Conservation (phyloP, 2,888 invertebrate species). For the Pomacea canaliculata region DNA sequence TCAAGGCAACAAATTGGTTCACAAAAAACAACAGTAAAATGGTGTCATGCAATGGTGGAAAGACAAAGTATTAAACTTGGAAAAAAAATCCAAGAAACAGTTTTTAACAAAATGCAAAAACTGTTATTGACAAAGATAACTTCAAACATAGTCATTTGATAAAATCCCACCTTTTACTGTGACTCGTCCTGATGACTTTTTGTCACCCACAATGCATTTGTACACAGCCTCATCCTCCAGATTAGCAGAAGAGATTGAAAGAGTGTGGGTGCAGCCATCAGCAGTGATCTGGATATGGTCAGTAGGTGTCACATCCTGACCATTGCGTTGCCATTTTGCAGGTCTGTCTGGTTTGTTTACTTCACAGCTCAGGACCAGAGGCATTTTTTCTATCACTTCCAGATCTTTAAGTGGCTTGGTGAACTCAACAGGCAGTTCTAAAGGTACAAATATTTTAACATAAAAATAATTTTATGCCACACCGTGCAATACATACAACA, state of each 20-base stretch:
- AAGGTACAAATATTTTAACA: not conserved
- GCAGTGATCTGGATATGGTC: constrained; percentile 41
- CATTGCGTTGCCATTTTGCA: constrained; percentile 57
- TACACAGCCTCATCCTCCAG: constrained; percentile 63
- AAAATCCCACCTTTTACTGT: constrained; percentile 56
- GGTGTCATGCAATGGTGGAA: too few species aligned
- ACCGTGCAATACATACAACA: too few species aligned
- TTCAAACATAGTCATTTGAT: too few species aligned
- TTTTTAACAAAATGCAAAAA: too few species aligned
- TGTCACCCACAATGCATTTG: constrained; percentile 47
- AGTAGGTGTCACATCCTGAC: constrained; percentile 43
- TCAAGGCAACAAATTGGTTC: too few species aligned
- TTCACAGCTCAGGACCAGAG: constrained; percentile 52
- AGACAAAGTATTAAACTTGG: too few species aligned
- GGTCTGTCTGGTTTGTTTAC: constrained; percentile 57
- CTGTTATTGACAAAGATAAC: too few species aligned
- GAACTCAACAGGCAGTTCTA: constrained; percentile 50
- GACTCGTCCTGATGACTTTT: constrained; percentile 53
- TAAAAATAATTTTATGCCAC: not conserved
- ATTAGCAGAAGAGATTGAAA: constrained; percentile 50
- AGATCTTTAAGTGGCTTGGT: constrained; percentile 52
- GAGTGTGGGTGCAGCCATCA: constrained; percentile 47
- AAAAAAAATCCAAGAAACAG: too few species aligned
- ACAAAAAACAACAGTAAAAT: too few species aligned
- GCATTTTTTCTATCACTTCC: constrained; percentile 50